Evolutionary conservation across 2,113 vertebrate species (phyloP), one percentile per base, ranked within the genome.

Genomic region (Coptodon rendalli): DNA sequence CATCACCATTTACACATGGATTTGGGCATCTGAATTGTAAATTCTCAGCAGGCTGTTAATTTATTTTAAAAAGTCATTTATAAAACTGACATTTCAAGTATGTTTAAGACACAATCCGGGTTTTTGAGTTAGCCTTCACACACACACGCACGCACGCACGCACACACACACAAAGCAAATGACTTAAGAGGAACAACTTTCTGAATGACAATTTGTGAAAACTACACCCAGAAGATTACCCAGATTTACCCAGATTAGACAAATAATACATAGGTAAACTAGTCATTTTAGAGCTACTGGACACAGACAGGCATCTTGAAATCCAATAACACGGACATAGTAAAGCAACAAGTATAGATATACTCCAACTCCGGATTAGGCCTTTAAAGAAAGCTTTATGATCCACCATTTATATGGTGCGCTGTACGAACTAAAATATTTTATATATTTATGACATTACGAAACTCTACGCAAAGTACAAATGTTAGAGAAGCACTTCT

Each of bases 1-100:
- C 73, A 63, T 80, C 80, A 86, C 50, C 43, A 38, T 87, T 87
- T 79, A 27, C 22, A 80, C 82, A 76, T 87, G 83, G 86, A 91
- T 83, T 91, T 38, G 80, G 40, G 85, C 45, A 59, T 89, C 88
- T 88, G 27, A 91, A 78, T 56, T n/a, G 50, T 89, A 85, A 86
- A 83, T 93, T 93, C 73, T 96, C 95, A 96, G 94, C 95, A 96
- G 95, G 94, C 91, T 91, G 14, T 92, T 88, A 24, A 93, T 89
- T 91, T 89, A n/a, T 89, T 89, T 89, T 86, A 94, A 92, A 87
- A 93, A 92, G 56, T 78, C 84, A 29, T 93, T 88, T 93, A 91
- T 84, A 93, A 94, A 92, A 89, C 27, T 81, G n/a, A 87, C 45
- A 92, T 87, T 95, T 96, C 95, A 96, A 96, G 93, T 95, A 95